phyloP scores from a whole-genome alignment of 2,888 invertebrate species.

The Tipula lateralis region DNA sequence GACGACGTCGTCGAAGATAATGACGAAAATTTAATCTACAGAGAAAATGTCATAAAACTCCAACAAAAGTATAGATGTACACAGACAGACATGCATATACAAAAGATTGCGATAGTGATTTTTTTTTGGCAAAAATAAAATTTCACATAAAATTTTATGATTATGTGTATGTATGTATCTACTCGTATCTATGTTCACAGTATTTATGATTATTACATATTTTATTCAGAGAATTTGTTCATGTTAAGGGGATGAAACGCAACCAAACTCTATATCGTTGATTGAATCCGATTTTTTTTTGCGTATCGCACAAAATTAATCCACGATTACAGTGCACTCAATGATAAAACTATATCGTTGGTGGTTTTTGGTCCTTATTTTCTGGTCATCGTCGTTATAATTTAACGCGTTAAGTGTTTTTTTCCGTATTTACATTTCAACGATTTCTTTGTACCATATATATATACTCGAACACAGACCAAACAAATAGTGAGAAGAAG shows the following conservation, averaged over 20 bases:
- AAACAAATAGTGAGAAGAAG: background rate
- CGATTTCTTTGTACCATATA: background rate
- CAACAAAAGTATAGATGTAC: background rate
- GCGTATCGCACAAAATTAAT: background rate
- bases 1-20: background rate
- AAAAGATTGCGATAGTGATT: background rate
- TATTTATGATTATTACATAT: constrained; percentile 15
- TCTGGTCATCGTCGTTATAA: background rate
- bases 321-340: background rate
- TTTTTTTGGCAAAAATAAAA: constrained; percentile 2
- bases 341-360: background rate
- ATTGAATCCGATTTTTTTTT: background rate
- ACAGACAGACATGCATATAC: background rate
- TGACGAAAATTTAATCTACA: constrained; percentile 11
- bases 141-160: constrained; percentile 24
- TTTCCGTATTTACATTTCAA: background rate
- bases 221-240: background rate
- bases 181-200: background rate
- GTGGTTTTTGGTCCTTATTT: background rate
- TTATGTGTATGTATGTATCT: background rate
- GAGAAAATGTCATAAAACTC: constrained; percentile 4
- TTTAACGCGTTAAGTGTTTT: background rate
- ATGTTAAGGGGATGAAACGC: constrained; percentile 1
- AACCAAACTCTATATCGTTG: background rate
- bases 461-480: background rate